phyloP scores from a whole-genome alignment of 2,113 vertebrate species.

The Dasypus novemcinctus region DNA sequence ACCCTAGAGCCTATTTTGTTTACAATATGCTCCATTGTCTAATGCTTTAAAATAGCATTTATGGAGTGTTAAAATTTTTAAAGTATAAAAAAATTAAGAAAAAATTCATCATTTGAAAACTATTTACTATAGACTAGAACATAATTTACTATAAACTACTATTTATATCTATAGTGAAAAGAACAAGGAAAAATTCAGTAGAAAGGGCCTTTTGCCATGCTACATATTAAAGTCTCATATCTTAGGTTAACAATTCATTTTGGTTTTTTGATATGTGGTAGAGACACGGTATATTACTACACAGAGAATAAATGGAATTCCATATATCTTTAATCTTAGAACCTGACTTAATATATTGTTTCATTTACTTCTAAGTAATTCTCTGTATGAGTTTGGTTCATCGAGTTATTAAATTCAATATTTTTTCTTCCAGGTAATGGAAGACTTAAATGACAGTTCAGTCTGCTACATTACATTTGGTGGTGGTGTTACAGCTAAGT shows the following conservation, averaged over 20 bases:
- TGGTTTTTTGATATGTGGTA: neutral
- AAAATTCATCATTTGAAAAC: neutral
- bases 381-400: slow-evolving; percentile 39
- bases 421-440: slow-evolving; percentile 59
- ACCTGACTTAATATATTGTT: slow-evolving; percentile 58
- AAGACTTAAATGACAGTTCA: slow-evolving; percentile 71
- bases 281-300: slow-evolving; percentile 16
- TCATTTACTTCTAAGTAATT: slow-evolving; percentile 68
- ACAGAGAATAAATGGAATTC: slow-evolving; percentile 50
- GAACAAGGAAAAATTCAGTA: neutral
- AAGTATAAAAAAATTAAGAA: neutral
- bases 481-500: slow-evolving; percentile 36
- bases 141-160: neutral
- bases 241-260: neutral
- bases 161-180: neutral
- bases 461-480: slow-evolving; percentile 46
- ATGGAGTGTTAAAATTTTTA: neutral
- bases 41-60: neutral
- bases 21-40: neutral
- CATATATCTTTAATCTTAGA: slow-evolving; percentile 65
- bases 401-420: slow-evolving; percentile 60
- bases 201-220: neutral
- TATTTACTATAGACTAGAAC: no score
- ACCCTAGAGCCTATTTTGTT: neutral
- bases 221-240: neutral